Conservation (phyloP, 1,140 invertebrate genomes). For the Dysdera silvatica region DNA sequence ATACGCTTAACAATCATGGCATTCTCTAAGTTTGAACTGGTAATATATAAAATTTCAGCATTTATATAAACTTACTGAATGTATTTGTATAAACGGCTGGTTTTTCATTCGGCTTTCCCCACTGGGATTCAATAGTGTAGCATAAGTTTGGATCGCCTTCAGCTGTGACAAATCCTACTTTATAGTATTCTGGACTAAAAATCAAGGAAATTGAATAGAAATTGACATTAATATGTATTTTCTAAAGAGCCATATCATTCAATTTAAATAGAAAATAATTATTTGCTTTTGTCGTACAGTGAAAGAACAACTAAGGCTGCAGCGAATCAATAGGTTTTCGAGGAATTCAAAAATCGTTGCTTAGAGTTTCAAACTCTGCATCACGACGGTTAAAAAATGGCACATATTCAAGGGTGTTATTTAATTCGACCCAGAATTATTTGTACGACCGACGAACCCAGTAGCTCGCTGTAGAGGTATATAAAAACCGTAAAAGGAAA, state of each 20-base stretch:
- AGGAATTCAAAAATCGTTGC: not conserved
- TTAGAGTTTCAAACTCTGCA: too few relatives aligned
- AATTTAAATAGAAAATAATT: not conserved
- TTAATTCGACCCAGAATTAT: too few relatives aligned
- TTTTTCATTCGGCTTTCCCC: not conserved
- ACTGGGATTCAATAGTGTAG: constrained; percentile 6
- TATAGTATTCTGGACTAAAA: not conserved
- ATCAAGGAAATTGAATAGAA: not conserved
- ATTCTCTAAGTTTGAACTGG: not conserved
- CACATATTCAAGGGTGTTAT: not conserved
- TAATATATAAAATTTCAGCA: too few relatives aligned
- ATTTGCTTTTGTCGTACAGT: not conserved
- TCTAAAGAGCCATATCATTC: not conserved
- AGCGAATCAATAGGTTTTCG: not conserved
- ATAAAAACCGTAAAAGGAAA: too few relatives aligned
- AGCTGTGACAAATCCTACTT: not conserved
- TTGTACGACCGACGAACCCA: not conserved
- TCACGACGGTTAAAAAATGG: not conserved
- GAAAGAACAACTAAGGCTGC: too few relatives aligned
- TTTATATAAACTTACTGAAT: constrained; percentile 10
- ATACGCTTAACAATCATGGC: not conserved
- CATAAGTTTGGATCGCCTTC: constrained; percentile 2
- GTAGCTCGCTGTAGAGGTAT: not conserved
- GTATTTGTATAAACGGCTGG: constrained; percentile 4
- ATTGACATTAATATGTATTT: not conserved